A percentile compares a stretch with the other conserved stretches of the same genome.
These are phyloP conservation scores for Hypothenemus hampei DNA, from an alignment of 1,140 invertebrate genomes.

Conservation along the genomic window DNA sequence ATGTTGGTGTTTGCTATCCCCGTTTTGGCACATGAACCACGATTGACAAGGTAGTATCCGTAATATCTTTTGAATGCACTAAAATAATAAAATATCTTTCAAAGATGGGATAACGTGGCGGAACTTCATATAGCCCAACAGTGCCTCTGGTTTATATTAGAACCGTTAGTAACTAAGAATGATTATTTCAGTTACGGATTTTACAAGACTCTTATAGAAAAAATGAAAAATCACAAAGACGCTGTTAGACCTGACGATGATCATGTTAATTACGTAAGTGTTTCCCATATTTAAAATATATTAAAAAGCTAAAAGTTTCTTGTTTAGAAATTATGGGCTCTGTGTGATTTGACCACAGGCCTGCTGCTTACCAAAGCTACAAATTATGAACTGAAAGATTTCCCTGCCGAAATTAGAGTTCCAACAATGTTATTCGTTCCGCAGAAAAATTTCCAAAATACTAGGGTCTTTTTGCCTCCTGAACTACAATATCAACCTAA, in stretches of 20 bases:
- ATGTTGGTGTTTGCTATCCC: conserved; percentile 93
- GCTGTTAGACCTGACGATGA: conserved; percentile 78
- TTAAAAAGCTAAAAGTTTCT: conserved; percentile 11
- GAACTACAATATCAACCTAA: conserved; percentile 58
- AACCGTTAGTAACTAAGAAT: conserved; percentile 87
- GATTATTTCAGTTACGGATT: conserved; percentile 95
- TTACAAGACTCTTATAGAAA: conserved; percentile 88
- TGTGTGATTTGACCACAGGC: conserved; percentile 90
- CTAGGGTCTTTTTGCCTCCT: conserved; percentile 61
- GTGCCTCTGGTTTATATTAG: conserved; percentile 90
- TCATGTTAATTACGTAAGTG: conserved; percentile 69
- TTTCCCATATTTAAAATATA: neutral
- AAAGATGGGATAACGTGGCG: conserved; percentile 61
- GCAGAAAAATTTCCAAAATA: conserved; percentile 67
- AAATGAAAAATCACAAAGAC: conserved; percentile 90
- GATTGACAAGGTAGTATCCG: conserved; percentile 52
- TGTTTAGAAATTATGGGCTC: conserved; percentile 88
- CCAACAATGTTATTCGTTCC: conserved; percentile 81
- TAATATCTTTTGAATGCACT: neutral
- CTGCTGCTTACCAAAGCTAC: conserved; percentile 81
- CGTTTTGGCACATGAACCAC: conserved; percentile 85
- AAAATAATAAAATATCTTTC: conserved; percentile 30
- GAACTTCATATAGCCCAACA: conserved; percentile 73
- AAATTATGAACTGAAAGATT: conserved; percentile 85
- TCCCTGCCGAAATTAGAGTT: conserved; percentile 75